These are phyloP conservation scores for Sebastes goodei DNA, from an alignment of 2,797 vertebrate species.

Conservation along the genomic window DNA sequence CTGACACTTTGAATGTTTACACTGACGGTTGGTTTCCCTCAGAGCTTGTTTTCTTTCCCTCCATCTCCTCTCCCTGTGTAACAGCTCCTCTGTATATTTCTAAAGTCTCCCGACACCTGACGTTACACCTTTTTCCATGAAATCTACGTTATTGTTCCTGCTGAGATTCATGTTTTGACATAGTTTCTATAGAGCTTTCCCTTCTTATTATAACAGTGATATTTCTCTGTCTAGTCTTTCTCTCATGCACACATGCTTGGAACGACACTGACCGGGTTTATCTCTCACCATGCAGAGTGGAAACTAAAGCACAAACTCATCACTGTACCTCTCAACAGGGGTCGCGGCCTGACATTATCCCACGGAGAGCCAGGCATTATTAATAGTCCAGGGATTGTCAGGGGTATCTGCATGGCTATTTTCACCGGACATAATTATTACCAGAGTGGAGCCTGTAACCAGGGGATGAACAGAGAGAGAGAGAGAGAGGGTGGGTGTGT, in stretches of 20 bases:
- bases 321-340: conserved; percentile 37
- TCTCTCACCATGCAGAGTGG: conserved; percentile 29
- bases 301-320: conserved; percentile 55
- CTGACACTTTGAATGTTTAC: conserved; percentile 62
- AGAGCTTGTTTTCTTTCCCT: conserved; percentile 56
- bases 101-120: conserved; percentile 26
- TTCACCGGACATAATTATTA: conserved; percentile 58
- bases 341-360: conserved; percentile 70
- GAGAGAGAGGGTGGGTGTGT: conserved; percentile 1
- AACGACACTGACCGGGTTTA: background rate
- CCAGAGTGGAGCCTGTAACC: conserved; percentile 58
- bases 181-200: conserved; percentile 4
- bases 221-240: conserved; percentile 12
- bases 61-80: conserved; percentile 17
- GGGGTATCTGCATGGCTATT: conserved; percentile 59
- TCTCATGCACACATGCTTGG: background rate
- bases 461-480: conserved; percentile 22
- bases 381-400: conserved; percentile 70
- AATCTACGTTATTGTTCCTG: conserved; percentile 20
- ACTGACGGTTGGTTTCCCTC: conserved; percentile 46
- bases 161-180: conserved; percentile 20
- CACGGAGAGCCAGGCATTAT: conserved; percentile 62
- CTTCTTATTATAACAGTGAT: conserved; percentile 18
- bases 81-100: conserved; percentile 15
- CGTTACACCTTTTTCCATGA: conserved; percentile 42